Conservation (phyloP, 1,140 invertebrate species). For the Oryzaephilus surinamensis region DNA sequence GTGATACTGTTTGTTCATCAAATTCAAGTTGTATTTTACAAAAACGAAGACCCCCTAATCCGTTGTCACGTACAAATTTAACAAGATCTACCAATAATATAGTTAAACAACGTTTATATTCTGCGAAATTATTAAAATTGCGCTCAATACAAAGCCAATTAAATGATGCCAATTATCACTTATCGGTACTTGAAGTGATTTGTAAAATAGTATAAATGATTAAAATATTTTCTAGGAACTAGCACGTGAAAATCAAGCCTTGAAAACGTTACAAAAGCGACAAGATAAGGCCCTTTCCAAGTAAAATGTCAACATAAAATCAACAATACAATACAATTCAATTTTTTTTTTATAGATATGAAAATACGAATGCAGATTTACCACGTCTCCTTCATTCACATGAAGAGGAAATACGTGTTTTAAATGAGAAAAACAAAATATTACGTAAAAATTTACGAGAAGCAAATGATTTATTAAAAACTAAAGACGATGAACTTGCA, state of each 20-base stretch:
- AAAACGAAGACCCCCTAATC: constrained; percentile 30
- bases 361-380: constrained; percentile 62
- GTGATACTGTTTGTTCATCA: constrained; percentile 31
- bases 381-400: constrained; percentile 60
- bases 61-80: constrained; percentile 19
- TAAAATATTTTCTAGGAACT: constrained; percentile 46
- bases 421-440: constrained; percentile 57
- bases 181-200: constrained; percentile 48
- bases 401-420: constrained; percentile 61
- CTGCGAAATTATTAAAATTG: constrained; percentile 60
- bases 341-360: constrained; percentile 43
- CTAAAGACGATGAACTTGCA: constrained; percentile 53
- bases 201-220: constrained; percentile 9
- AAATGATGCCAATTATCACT: constrained; percentile 63
- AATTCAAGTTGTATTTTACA: constrained; percentile 33
- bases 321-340: constrained; percentile 5
- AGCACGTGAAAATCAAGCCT: constrained; percentile 59
- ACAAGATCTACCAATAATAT: constrained; percentile 16
- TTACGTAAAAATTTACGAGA: constrained; percentile 51
- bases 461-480: constrained; percentile 48
- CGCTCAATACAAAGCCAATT: constrained; percentile 70
- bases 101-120: constrained; percentile 58
- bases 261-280: constrained; percentile 62
- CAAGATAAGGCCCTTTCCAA: constrained; percentile 60
- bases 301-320: constrained; percentile 26